Base-by-base conservation (phyloP, 2,113 vertebrate genomes). In the Oncorhynchus mykiss region DNA sequence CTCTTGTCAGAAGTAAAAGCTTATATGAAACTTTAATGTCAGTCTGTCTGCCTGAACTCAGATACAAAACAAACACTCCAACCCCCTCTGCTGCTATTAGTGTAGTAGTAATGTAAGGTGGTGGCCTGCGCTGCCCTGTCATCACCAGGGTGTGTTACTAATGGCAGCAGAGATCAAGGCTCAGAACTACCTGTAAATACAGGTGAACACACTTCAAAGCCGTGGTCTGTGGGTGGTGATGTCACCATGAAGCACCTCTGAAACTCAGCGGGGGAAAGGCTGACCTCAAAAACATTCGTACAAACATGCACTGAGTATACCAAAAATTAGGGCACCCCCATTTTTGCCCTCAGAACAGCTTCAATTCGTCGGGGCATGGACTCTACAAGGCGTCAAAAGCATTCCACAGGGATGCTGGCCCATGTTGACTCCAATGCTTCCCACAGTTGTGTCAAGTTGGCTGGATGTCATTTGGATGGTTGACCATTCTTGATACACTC, bases 191-290 rank as follows among this genome's bases (percentile, higher is more conserved):
- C 51, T 54, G 86, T 91, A 91, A 91, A 74, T 80, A 87, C 85
- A 89, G 87, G 88, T 86, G 62, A 57, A 72, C 72, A 72, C 72
- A 79, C 85, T 82, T 70, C 74, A 70, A 62, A 70, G 74, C 24
- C 8, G 11, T 16, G 8, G 14, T 39, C 31, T 68, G 31, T 34
- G 67, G 31, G 48, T 11, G 49, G 72, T 75, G 80, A 69, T 2
- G 72, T 73, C 68, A 9, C 20, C 39, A 27, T 24, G 11, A 49
- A 24, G 45, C n/a, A 34, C 51, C 16, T 18, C 68, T 39, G 68
- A 49, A 45, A 13, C 67, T 12, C 67, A 45, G 5, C n/a, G 16
- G 65, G 16, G 34, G 45, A 59, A 69, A 73, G 48, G n/a, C 31
- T 16, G 3, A 67, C 7, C 48, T 31, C 73, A 34, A 65, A 54